Evolutionary conservation across 2,797 vertebrate species (phyloP).

Genomic region (Threskiornis aethiopicus): DNA sequence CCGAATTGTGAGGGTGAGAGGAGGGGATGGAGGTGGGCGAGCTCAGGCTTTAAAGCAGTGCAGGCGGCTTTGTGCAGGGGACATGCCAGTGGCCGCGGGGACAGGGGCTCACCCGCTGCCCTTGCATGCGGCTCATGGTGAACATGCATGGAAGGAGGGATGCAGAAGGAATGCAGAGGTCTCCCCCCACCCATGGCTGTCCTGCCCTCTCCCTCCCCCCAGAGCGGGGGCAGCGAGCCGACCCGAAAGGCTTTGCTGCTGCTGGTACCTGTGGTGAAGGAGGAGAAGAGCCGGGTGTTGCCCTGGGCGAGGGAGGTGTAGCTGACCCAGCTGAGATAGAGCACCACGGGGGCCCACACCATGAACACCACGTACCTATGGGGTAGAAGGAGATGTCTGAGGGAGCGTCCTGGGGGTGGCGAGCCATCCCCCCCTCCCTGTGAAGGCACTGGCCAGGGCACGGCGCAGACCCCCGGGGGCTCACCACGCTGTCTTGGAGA

Average conservation of each 20-base stretch:
- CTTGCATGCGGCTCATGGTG: rapidly evolving
- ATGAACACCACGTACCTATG: slow-evolving; percentile 90
- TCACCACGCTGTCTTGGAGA: slow-evolving; percentile 94
- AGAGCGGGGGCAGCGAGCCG: rapidly evolving
- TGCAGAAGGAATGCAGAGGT: background rate
- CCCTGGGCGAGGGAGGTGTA: slow-evolving; percentile 84
- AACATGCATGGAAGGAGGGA: background rate
- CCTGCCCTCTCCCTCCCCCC: too few relatives aligned
- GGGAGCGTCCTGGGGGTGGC: rapidly evolving
- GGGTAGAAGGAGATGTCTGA: background rate
- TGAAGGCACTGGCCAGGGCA: background rate
- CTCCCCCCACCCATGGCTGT: background rate
- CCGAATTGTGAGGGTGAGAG: rapidly evolving
- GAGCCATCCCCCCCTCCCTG: rapidly evolving
- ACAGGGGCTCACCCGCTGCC: background rate
- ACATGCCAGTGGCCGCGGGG: rapidly evolving
- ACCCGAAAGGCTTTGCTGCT: background rate
- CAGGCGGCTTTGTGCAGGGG: background rate
- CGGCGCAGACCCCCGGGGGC: background rate
- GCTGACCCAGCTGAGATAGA: slow-evolving; percentile 88
- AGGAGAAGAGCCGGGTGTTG: slow-evolving; percentile 78
- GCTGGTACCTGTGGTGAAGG: slow-evolving; percentile 84
- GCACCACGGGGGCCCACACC: slow-evolving; percentile 89
- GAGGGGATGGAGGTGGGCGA: background rate
- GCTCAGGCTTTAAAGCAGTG: background rate